phyloP scores from a whole-genome alignment of 2,113 vertebrate genomes.

The Pantherophis guttatus region DNA sequence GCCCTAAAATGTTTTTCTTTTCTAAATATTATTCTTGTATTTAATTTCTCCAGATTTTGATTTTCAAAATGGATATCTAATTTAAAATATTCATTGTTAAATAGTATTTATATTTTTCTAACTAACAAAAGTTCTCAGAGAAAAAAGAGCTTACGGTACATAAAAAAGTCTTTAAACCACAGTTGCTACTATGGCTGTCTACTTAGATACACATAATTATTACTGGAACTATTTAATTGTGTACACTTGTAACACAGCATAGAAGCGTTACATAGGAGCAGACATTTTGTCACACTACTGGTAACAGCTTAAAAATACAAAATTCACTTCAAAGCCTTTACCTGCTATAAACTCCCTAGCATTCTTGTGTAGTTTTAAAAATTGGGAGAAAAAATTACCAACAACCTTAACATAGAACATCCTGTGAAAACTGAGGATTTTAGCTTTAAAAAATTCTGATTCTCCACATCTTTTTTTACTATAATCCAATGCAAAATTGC shows the following conservation, averaged over 20 bases:
- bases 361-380: not conserved
- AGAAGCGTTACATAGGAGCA: not conserved
- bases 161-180: conserved; percentile 41
- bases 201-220: not conserved
- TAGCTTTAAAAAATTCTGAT: not conserved
- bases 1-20: conserved; percentile 1
- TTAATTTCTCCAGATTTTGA: not conserved
- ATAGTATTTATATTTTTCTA: not conserved
- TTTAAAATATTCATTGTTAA: not conserved
- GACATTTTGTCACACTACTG: conserved; percentile 9
- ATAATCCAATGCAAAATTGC: not conserved
- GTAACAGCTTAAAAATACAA: conserved; percentile 1
- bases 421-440: not conserved
- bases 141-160: not conserved
- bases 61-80: conserved; percentile 21
- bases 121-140: not conserved
- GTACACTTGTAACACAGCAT: not conserved
- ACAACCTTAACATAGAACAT: not conserved
- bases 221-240: not conserved
- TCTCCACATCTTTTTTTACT: not conserved
- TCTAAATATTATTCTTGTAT: not conserved
- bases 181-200: not conserved
- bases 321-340: not conserved
- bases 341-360: not conserved
- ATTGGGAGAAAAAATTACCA: not conserved